Evolutionary conservation across 2,797 vertebrate genomes (phyloP), one percentile per base, ranked within the genome.

Genomic region (Enteromius fasciolatus): DNA sequence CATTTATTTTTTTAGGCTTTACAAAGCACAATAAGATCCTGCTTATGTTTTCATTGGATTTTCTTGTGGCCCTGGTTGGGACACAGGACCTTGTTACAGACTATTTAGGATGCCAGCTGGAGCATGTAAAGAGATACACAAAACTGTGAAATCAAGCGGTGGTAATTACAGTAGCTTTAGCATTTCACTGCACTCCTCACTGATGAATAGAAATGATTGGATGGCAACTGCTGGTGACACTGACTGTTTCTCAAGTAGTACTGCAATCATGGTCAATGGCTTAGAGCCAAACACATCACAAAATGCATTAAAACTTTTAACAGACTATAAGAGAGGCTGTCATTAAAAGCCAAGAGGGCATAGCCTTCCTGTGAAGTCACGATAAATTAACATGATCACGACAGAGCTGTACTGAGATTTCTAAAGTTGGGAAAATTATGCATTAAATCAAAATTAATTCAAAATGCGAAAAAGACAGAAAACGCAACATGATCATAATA

Each of bases 121-220:
- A 80, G 17, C 80, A 44, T 57, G 52, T 69, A 73, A 67, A 54
- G 20, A 50, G 76, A 85, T 85, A 69, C 41, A 82, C 48, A 81
- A 57, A 77, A 59, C 68, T 64, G 66, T 44, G 79, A 85, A 75
- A 67, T 75, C 76, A 85, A 78, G 80, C 57, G 1, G 31, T 59
- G 41, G 48, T 68, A 82, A 85, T 85, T 85, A 85, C 73, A 83
- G 81, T 69, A 76, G 74, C 52, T 57, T 82, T 31, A 48, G 59
- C 70, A 78, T 85, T 83, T 85, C 80, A 70, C 72, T 85, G 81
- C 80, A 80, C 64, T 82, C 64, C 31, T 20, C 39, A 61, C 80
- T 85, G 83, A 85, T 85, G 84, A 85, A 78, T 61, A 75, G 76
- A 82, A 82, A 80, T 80, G 83, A 84, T 80, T 74, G 77, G 83